Conservation (phyloP, 2,113 vertebrate genomes). For the Gasterosteus aculeatus region DNA sequence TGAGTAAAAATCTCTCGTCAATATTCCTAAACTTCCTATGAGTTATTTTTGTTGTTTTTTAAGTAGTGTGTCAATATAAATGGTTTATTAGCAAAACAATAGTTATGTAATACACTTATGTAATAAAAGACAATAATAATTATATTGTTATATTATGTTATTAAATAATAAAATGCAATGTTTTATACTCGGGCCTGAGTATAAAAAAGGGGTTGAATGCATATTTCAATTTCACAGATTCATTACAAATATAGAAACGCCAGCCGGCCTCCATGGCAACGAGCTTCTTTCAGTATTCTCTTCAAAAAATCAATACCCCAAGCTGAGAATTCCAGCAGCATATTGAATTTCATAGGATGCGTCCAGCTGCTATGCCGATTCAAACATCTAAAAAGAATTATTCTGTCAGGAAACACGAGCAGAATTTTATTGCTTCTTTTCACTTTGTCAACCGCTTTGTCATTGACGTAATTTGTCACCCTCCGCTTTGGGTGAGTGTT, state of each 20-base stretch:
- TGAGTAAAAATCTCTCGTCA: background rate
- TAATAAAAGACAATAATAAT: background rate
- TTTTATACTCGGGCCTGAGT: background rate
- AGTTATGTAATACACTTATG: background rate
- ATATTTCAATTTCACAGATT: slow-evolving; percentile 3
- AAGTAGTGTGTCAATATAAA: background rate
- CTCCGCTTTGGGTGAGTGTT: slow-evolving; percentile 52
- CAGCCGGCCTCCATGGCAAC: slow-evolving; percentile 62
- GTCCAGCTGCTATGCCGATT: slow-evolving; percentile 17
- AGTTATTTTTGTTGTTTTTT: background rate
- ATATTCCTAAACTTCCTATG: background rate
- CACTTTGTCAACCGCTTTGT: slow-evolving; percentile 47
- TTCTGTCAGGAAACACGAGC: slow-evolving; percentile 5
- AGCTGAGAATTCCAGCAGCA: background rate
- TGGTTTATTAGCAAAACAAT: background rate
- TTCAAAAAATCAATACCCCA: slow-evolving; percentile 43
- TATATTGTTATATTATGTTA: too few species aligned
- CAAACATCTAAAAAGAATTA: background rate
- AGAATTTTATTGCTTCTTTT: slow-evolving; percentile 16
- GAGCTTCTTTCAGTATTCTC: slow-evolving; percentile 24
- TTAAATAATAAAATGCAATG: background rate
- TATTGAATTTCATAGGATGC: slow-evolving; percentile 1
- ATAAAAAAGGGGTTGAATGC: background rate
- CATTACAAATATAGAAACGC: slow-evolving; percentile 19
- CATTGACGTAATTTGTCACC: slow-evolving; percentile 45